Evolutionary conservation across 2,113 vertebrate genomes (phyloP), one percentile per base, ranked within the genome.

Genomic region (Tenebrosternarchus preto): DNA sequence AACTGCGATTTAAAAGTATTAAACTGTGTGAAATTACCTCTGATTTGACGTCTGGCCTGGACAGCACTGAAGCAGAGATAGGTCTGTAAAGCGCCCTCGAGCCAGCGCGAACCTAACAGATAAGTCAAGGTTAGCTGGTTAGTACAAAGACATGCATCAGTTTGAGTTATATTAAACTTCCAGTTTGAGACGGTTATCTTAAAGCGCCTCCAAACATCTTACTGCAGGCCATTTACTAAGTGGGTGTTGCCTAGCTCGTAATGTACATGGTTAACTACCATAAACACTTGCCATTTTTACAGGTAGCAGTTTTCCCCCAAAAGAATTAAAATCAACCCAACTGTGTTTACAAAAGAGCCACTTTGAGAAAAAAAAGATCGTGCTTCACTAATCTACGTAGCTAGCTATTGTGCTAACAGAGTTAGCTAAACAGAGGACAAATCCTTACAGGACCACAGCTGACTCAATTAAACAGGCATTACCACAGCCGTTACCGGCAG

Each of bases 21-120:
- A 36, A 36, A 6, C 6, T 86, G 82, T 87, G 84, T 86, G 87
- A 87, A 82, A 90, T 90, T 93, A 98, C 97, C 94, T 98, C 95
- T 94, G 93, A 94, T 92, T 92, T 93, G 83, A 90, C 88, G 86
- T 97, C 96, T 88, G 95, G 94, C 87, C 92, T 92, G 89, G 93
- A 95, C 87, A 96, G 91, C 85, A 96, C 91, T 83, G 96, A 94
- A 69, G 94, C 94, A 71, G 97, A 96, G 87, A 99, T 91, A 77
- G 97, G 98, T 94, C 97, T 97, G 93, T 91, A 97, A 67, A 95
- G 91, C 82, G 89, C 83, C 92, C 95, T 95, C 83, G 96, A 96
- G 91, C 96, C 96, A 92, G 91, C 93, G 92, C 97, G 96, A 93
- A 98, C 92, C 97, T 99, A 88, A 24, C 86, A 57, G 4, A 24